Conservation (phyloP, 2,113 vertebrate genomes). For the Dunckerocampus dactyliophorus region DNA sequence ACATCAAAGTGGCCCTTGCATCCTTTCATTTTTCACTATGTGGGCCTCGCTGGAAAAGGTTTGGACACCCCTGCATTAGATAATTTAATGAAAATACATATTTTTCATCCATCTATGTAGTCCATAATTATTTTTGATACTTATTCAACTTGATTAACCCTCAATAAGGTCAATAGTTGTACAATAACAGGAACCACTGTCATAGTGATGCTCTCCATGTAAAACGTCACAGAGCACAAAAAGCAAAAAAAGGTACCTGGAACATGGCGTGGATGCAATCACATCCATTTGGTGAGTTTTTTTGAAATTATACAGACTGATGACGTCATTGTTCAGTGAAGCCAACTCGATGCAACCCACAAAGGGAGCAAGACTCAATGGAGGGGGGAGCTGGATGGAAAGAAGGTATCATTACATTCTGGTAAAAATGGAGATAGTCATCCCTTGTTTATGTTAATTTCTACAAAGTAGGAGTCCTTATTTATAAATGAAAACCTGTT, state of each 20-base stretch:
- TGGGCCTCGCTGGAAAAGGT: too few relatives aligned
- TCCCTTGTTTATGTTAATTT: too few relatives aligned
- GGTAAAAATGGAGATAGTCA: neutral
- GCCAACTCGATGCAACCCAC: slow-evolving; percentile 90
- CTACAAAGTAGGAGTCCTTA: too few relatives aligned
- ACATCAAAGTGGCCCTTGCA: too few relatives aligned
- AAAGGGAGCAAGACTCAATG: slow-evolving; percentile 85
- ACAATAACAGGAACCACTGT: neutral
- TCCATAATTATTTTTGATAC: neutral
- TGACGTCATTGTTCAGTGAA: slow-evolving; percentile 87
- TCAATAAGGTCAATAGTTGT: neutral
- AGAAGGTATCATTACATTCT: neutral
- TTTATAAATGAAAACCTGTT: too few relatives aligned
- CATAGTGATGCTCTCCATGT: neutral
- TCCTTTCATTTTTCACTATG: too few relatives aligned
- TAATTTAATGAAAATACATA: too few relatives aligned
- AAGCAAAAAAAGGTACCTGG: slow-evolving; percentile 61
- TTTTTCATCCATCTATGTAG: too few relatives aligned
- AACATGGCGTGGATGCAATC: slow-evolving; percentile 77
- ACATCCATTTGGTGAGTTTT: slow-evolving; percentile 81
- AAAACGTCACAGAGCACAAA: neutral
- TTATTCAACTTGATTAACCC: neutral
- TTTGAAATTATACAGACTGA: slow-evolving; percentile 95
- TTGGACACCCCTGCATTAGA: too few relatives aligned
- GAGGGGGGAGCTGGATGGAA: slow-evolving; percentile 81